Evolutionary conservation across 2,888 invertebrate species (phyloP).

Genomic region (Drosophila limbata): DNA sequence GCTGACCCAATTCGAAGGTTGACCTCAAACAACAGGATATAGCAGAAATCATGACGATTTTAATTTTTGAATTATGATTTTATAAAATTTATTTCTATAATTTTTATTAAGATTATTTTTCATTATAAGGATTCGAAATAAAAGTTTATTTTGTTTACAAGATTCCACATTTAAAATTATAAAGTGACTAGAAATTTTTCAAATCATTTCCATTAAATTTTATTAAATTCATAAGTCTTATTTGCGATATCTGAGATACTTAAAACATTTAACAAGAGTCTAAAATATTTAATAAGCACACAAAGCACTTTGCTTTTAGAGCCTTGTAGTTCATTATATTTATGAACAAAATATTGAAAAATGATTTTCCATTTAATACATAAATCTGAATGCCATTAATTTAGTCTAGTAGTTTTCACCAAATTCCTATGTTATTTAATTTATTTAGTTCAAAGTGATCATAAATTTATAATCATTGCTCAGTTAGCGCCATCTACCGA

Average conservation of each 20-base stretch:
- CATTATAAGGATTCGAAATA: too few species aligned
- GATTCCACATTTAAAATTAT: too few species aligned
- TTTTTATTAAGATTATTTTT: too few species aligned
- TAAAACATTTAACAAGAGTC: slow-evolving; percentile 2
- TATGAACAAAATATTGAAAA: slow-evolving; percentile 45
- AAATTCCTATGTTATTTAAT: neutral
- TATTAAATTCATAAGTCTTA: neutral
- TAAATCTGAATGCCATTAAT: slow-evolving; percentile 23
- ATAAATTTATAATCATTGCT: neutral
- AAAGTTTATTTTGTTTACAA: too few species aligned
- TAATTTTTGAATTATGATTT: neutral
- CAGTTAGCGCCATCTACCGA: slow-evolving; percentile 7
- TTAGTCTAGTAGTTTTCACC: neutral
- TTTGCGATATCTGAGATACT: neutral
- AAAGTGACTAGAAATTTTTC: too few species aligned
- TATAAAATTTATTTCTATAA: neutral
- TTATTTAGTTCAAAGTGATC: neutral
- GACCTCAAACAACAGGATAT: slow-evolving; percentile 20
- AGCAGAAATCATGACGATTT: neutral
- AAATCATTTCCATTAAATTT: too few species aligned
- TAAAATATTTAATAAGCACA: slow-evolving; percentile 24
- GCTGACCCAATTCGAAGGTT: slow-evolving; percentile 48
- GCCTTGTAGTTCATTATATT: slow-evolving; percentile 31
- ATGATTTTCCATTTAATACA: slow-evolving; percentile 29
- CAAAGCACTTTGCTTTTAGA: neutral